Base-by-base conservation (phyloP, 2,113 vertebrate genomes). In the Sceloporus undulatus region DNA sequence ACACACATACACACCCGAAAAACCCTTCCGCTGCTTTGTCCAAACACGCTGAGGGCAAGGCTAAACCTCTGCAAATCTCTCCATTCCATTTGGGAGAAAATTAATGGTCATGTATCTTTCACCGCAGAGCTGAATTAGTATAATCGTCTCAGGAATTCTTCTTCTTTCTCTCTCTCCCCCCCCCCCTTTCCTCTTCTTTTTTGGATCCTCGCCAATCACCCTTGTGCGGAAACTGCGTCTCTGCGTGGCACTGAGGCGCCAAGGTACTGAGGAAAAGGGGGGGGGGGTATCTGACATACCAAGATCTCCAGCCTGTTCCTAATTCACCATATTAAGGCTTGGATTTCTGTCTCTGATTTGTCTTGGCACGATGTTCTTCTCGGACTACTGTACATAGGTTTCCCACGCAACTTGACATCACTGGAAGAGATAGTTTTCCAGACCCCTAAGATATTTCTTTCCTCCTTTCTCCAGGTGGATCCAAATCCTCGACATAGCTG, bases 1-100 rank as follows among this genome's bases (percentile, higher is more conserved):
- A 34, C 34, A 34, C 34, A 34, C 34, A 34, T 34, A 34, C 34
- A 34, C 34, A 34, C 68, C 10, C 11, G 9, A 87, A 66, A 75
- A 81, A 94, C 25, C 27, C 88, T 92, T 89, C 79, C 89, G 89
- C 90, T 89, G 89, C 59, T 91, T 87, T 52, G 87, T 52, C 83
- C 71, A 5, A 87, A 91, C 85, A 18, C 73, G 89, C 82, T 91
- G 81, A 5, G 84, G n/a, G 81, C 84, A 88, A 92, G 88, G 40
- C 1, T 2, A 84, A 42, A 0, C 84, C 75, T 84, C 27, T 66
- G 87, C 76, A 83, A 78, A 88, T 52, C 77, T 92, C 54, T 71
- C 73, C 79, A 48, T 65, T 71, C 48, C 56, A 14, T 65, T n/a
- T 54, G 42, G 68, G 25, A 59, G 48, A 66, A 52, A 68, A 76